Base-by-base conservation (phyloP, 2,888 invertebrate species). In the Mythimna impura region DNA sequence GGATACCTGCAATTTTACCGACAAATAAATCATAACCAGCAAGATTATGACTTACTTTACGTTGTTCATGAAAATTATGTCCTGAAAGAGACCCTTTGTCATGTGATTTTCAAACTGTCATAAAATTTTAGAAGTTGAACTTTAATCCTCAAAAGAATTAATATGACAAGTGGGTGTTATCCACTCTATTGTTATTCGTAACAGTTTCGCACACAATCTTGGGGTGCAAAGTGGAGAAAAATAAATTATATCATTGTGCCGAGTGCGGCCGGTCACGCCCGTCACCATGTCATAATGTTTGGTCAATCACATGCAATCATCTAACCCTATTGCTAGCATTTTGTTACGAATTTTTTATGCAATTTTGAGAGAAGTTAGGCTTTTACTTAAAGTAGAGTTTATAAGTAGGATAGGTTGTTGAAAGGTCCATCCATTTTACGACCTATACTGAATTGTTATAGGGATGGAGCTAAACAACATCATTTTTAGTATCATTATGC, bases 181-280 rank as follows among this genome's bases (percentile, higher is more conserved):
- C 83, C 20, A 63, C 84, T 83, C 70, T 25, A 20, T 22, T 7
- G 20, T 36, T 67, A 76, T 80, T 73, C 67, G 84, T 88, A 87
- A 86, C 90, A 88, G 84, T 85, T 75, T 84, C 78, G 71, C 78
- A 67, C 79, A 78, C 73, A 69, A 76, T 78, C 69, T 78, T 67
- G 52, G 81, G 83, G 85, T 84, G 84, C 73, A 54, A 66, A 72
- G 30, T 74, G 80, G 71, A 80, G 70, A 83, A 72, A 82, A 83
- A 81, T 67, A 74, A 83, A 79, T 81, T 76, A 84, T 82, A 78
- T 78, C 74, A 86, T 67, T 84, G 72, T 63, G 66, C 66, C 58
- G 60, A 73, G 60, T 1, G 67, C 17, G 66, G 62, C 50, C 12
- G 66, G 70, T 55, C 25, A 25, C 20, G 55, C 70, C 80, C 63